Evolutionary conservation across 2,797 vertebrate species (phyloP).

Genomic region (Neostethus bicornis): DNA sequence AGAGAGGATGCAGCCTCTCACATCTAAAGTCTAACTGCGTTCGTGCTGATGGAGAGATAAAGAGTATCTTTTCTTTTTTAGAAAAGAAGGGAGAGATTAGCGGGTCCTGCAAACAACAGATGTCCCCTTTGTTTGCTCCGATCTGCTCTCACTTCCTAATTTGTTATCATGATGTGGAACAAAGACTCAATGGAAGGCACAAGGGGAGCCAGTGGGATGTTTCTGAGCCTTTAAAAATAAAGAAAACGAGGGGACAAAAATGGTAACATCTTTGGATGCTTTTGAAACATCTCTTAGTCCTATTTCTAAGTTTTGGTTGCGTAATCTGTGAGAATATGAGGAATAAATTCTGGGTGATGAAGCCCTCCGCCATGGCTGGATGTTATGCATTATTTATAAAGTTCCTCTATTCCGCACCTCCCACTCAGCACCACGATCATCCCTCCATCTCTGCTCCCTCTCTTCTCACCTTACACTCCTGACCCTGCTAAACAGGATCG

Average conservation of each 20-base stretch:
- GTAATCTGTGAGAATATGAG: constrained; percentile 35
- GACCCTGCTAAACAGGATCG: constrained; percentile 14
- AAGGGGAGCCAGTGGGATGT: background rate
- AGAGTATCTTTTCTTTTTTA: background rate
- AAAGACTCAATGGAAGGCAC: background rate
- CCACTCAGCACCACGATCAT: constrained; percentile 60
- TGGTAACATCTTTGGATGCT: background rate
- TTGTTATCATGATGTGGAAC: constrained; percentile 4
- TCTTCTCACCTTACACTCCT: constrained; percentile 52
- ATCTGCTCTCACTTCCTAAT: constrained; percentile 20
- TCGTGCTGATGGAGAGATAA: constrained; percentile 33
- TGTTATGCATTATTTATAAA: constrained; percentile 83
- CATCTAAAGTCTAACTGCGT: constrained; percentile 30
- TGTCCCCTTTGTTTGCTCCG: constrained; percentile 9
- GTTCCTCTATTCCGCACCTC: constrained; percentile 69
- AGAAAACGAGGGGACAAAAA: too few species aligned
- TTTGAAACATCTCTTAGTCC: constrained; percentile 1
- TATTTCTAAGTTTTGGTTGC: constrained; percentile 33
- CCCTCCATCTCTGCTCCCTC: constrained; percentile 29
- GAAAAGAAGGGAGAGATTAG: background rate
- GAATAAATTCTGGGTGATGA: constrained; percentile 38
- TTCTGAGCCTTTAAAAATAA: background rate
- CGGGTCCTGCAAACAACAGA: constrained; percentile 4
- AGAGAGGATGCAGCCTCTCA: constrained; percentile 53
- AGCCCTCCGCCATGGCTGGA: constrained; percentile 62